Evolutionary conservation across 2,888 invertebrate species (phyloP).

Genomic region (Chymomyza amoena): DNA sequence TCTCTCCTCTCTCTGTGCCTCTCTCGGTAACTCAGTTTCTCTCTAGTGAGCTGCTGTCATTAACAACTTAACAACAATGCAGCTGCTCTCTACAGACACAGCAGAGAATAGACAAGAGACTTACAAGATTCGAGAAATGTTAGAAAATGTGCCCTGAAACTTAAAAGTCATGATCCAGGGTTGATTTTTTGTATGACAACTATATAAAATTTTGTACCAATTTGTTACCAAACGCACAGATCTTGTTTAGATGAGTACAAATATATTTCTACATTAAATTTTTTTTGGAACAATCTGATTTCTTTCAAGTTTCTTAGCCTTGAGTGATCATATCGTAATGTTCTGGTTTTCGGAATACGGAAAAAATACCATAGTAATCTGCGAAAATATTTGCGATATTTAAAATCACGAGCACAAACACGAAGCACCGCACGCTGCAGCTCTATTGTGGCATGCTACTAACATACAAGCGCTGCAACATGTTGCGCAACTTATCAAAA

Average conservation of each 20-base stretch:
- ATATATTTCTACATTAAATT: no score
- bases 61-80: constrained; percentile 64
- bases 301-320: no score
- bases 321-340: no score
- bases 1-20: not conserved
- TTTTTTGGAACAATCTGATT: no score
- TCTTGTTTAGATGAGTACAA: no score
- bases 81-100: constrained; percentile 20
- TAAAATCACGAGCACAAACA: not conserved
- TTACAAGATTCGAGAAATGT: no score
- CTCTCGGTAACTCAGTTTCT: not conserved
- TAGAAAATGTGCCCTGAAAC: no score
- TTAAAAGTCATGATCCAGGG: no score
- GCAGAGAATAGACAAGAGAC: not conserved
- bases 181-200: no score
- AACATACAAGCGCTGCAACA: constrained; percentile 40
- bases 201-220: no score
- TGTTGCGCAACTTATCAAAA: constrained; percentile 65
- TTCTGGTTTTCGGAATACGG: no score
- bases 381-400: constrained; percentile 13
- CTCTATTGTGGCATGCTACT: not conserved
- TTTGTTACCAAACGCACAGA: no score
- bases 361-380: constrained; percentile 13
- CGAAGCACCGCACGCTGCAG: not conserved
- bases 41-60: constrained; percentile 11